A percentile compares a stretch with the other conserved stretches of the same genome.
phyloP scores from a whole-genome alignment of 2,888 invertebrate genomes.

The Clivina fossor region DNA sequence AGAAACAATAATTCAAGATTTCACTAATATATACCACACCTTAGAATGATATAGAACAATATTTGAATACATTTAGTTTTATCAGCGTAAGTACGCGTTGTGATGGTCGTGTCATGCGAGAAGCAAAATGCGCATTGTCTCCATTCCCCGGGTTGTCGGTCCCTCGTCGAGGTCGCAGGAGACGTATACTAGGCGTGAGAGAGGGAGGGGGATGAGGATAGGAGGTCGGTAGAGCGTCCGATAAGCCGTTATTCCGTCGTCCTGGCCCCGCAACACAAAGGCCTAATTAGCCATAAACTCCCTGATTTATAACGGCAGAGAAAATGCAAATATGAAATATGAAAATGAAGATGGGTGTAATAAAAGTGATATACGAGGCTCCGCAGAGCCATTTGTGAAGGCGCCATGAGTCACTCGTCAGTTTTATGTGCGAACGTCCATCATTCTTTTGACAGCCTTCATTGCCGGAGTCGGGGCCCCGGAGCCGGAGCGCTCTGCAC shows the following conservation, averaged over 20 bases:
- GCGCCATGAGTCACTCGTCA: constrained; percentile 71
- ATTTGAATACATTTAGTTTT: too few relatives aligned
- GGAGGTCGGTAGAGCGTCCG: constrained; percentile 48
- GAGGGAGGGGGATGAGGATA: neutral
- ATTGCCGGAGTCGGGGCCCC: constrained; percentile 55
- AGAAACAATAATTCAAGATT: too few relatives aligned
- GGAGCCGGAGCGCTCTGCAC: constrained; percentile 24
- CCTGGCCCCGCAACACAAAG: constrained; percentile 50
- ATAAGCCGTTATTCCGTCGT: constrained; percentile 56
- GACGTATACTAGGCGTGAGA: too few relatives aligned
- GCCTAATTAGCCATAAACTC: constrained; percentile 67
- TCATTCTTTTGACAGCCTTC: constrained; percentile 69
- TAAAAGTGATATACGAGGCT: constrained; percentile 79
- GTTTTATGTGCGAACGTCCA: constrained; percentile 73
- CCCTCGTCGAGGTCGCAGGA: too few relatives aligned
- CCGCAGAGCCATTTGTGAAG: constrained; percentile 74
- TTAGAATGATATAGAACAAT: too few relatives aligned
- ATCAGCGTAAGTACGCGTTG: too few relatives aligned
- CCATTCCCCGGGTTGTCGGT: too few relatives aligned
- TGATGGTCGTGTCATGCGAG: too few relatives aligned
- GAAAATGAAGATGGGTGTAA: constrained; percentile 67
- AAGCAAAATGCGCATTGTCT: too few relatives aligned
- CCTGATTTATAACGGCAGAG: constrained; percentile 64
- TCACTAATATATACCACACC: too few relatives aligned
- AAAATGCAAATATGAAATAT: constrained; percentile 64